phyloP scores from a whole-genome alignment of 2,888 invertebrate genomes.

The Drosophila cracens region DNA sequence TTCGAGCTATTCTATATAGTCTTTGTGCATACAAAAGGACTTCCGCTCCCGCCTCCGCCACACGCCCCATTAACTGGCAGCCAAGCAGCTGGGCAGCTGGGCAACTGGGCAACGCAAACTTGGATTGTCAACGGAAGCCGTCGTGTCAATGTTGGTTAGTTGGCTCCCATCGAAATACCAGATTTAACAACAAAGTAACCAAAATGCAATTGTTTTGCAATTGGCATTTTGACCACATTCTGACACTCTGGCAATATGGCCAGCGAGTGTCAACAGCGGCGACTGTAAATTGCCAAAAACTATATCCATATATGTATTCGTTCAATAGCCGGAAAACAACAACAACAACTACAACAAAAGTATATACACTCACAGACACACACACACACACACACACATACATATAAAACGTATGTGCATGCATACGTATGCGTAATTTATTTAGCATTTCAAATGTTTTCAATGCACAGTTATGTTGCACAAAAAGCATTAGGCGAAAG shows the following conservation, averaged over 20 bases:
- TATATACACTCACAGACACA: neutral
- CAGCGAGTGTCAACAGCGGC: slow-evolving; percentile 67
- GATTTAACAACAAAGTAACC: slow-evolving; percentile 81
- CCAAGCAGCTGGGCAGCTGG: slow-evolving; percentile 39
- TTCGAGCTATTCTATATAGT: slow-evolving; percentile 53
- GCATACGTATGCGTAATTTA: slow-evolving; percentile 69
- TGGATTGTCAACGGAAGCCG: slow-evolving; percentile 72
- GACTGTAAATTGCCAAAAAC: slow-evolving; percentile 75
- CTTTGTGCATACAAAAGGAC: slow-evolving; percentile 35
- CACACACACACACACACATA: neutral
- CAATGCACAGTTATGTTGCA: slow-evolving; percentile 31
- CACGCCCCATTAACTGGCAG: slow-evolving; percentile 8
- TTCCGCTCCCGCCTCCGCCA: neutral
- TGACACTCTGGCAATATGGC: slow-evolving; percentile 76
- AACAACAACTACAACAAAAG: neutral
- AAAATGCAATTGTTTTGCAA: slow-evolving; percentile 83
- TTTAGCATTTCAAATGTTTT: slow-evolving; percentile 74
- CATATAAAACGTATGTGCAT: neutral
- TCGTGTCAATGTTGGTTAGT: slow-evolving; percentile 67
- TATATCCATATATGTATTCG: slow-evolving; percentile 44
- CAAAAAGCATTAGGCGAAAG: slow-evolving; percentile 48
- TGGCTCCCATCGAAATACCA: slow-evolving; percentile 79
- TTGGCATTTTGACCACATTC: slow-evolving; percentile 83
- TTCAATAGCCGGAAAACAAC: slow-evolving; percentile 3
- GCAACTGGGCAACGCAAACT: slow-evolving; percentile 22